Evolutionary conservation across 2,797 vertebrate species (phyloP).

Genomic region (Pampus argenteus): DNA sequence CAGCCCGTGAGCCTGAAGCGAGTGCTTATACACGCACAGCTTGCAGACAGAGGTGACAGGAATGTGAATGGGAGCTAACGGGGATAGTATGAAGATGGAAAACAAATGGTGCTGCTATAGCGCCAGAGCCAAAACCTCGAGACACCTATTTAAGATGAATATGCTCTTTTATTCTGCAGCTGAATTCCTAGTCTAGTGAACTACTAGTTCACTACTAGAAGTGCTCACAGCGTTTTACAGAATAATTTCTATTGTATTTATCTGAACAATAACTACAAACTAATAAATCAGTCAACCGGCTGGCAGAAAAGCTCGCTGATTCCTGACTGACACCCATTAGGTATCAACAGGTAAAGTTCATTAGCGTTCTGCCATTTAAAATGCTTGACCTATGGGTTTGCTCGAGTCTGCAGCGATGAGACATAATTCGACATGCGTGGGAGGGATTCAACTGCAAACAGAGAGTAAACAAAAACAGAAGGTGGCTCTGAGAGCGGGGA

Average conservation of each 20-base stretch:
- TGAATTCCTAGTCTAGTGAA: not conserved
- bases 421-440: conserved; percentile 23
- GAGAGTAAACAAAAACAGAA: conserved; percentile 45
- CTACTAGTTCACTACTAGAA: not conserved
- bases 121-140: conserved; percentile 33
- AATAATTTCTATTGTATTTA: not conserved
- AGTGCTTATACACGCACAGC: conserved; percentile 48
- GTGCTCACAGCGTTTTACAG: not conserved
- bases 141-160: conserved; percentile 24
- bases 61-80: conserved; percentile 60
- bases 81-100: conserved; percentile 60
- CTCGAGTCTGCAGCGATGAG: conserved; percentile 6
- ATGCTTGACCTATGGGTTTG: conserved; percentile 33
- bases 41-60: conserved; percentile 37
- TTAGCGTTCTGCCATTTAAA: conserved; percentile 58
- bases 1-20: conserved; percentile 64
- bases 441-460: conserved; percentile 44
- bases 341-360: conserved; percentile 46
- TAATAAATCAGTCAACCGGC: not conserved
- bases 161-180: conserved; percentile 7
- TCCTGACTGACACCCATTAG: conserved; percentile 10
- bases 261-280: not conserved
- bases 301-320: conserved; percentile 27
- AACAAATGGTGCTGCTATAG: conserved; percentile 45
- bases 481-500: conserved; percentile 5